Evolutionary conservation across 2,797 vertebrate species (phyloP), one percentile per base, ranked within the genome.

Genomic region (Acanthurus lineatus): DNA sequence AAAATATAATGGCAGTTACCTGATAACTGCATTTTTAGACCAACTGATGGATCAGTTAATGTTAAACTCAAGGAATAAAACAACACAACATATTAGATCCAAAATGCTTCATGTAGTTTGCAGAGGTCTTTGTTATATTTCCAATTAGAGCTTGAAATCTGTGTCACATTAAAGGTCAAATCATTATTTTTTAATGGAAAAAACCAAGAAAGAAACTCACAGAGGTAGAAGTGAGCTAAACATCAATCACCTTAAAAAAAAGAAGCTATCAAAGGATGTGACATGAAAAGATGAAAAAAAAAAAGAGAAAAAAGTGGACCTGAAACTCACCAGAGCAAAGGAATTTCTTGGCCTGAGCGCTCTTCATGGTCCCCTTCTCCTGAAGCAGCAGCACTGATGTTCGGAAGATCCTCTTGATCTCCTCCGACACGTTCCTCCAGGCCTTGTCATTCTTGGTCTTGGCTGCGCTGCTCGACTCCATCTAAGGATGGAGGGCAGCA

Each of bases 331-430:
- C 98, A 85, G 98, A 99, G 89, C 97, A 98, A 82, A 99, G 96
- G 86, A 98, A 99, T 94, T 97, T 97, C 93, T 97, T 99, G 92
- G 97, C 96, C 93, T 99, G 96, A 83, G 92, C 88, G 75, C 93
- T 94, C 90, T 97, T 98, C 96, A 99, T 97, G 91, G 97, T 98
- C 76, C 98, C 98, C 86, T 98, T 98, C 90, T 99, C 97, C 64
- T 98, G 95, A 16, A 99, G 94, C 89, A 97, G 93, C 88, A 98
- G 96, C 88, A 99, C 98, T 4, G 98, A 94, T 28, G 96, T 96
- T 79, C 97, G 96, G 91, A 99, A 97, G 93, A 99, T 96, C 87
- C 92, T 96, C 94, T 99, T 99, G 91, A 99, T 98, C 89, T 99
- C 98, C 90, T 99, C 97, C 49, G 97, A 96, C 94, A 98, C 93